Conservation (phyloP, 2,888 invertebrate genomes). For the Operophtera brumata region DNA sequence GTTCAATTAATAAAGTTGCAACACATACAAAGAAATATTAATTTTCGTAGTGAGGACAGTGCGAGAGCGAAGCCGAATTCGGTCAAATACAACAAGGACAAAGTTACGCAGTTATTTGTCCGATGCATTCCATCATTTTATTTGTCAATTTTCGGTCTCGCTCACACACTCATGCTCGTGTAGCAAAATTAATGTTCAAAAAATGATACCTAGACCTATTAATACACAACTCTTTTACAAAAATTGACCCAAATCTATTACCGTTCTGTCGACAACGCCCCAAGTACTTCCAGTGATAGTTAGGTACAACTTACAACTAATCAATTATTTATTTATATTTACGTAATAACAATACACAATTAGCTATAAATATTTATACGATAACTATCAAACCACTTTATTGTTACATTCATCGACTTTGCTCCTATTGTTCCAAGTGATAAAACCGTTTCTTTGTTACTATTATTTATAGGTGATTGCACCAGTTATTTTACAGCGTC, state of each 20-base stretch:
- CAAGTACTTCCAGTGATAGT: constrained; percentile 73
- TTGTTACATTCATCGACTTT: constrained; percentile 70
- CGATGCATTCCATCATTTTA: too few relatives aligned
- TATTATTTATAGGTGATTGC: constrained; percentile 65
- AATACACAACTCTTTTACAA: constrained; percentile 69
- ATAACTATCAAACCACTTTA: constrained; percentile 78
- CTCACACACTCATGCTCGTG: constrained; percentile 22
- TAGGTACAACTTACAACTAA: constrained; percentile 74
- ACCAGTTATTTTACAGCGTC: constrained; percentile 63
- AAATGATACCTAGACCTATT: constrained; percentile 55
- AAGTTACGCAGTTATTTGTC: not conserved
- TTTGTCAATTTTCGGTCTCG: constrained; percentile 10
- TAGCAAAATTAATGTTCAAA: constrained; percentile 46
- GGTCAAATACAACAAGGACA: constrained; percentile 1
- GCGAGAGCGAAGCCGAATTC: constrained; percentile 24
- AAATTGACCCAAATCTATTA: constrained; percentile 55
- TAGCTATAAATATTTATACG: constrained; percentile 81
- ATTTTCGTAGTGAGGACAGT: constrained; percentile 36
- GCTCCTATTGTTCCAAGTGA: constrained; percentile 66
- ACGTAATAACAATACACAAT: constrained; percentile 81
- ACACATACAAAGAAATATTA: constrained; percentile 50
- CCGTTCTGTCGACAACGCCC: constrained; percentile 60
- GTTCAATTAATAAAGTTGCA: constrained; percentile 59
- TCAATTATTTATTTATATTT: constrained; percentile 80
- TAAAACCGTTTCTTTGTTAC: constrained; percentile 47